Percentiles rank a stretch among this genome's conserved stretches.
Evolutionary conservation across 2,888 invertebrate genomes (phyloP).

Genomic region (Dyspetes luteomarginatus): DNA sequence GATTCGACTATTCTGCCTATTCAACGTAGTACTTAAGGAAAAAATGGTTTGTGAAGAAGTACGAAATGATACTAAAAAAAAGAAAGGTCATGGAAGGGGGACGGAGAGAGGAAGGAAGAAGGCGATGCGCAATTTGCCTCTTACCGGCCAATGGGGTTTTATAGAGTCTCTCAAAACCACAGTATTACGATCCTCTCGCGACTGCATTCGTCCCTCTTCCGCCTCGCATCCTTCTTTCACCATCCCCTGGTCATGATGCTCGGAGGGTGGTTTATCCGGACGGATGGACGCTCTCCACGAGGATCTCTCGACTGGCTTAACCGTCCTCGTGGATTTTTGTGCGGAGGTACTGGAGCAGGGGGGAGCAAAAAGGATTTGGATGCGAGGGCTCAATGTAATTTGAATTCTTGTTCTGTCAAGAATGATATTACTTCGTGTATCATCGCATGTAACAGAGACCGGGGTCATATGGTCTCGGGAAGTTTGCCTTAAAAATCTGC

Average conservation of each 20-base stretch:
- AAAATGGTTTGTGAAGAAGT: neutral
- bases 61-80: slow-evolving; percentile 2
- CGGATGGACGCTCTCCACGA: slow-evolving; percentile 36
- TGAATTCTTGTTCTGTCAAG: neutral
- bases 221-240: neutral
- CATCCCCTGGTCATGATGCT: slow-evolving; percentile 20
- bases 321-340: slow-evolving; percentile 9
- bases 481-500: too few species aligned
- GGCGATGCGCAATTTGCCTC: slow-evolving; percentile 50
- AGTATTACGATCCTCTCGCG: slow-evolving; percentile 32
- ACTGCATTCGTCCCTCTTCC: slow-evolving; percentile 43
- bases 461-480: too few species aligned
- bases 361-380: neutral
- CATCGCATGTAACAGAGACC: neutral
- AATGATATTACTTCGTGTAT: neutral
- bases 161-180: slow-evolving; percentile 47
- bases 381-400: slow-evolving; percentile 11
- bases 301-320: slow-evolving; percentile 37
- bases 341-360: neutral
- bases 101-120: slow-evolving; percentile 7
- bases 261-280: slow-evolving; percentile 28
- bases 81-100: neutral
- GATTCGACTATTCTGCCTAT: slow-evolving; percentile 1
- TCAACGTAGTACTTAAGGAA: neutral
- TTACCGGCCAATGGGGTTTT: slow-evolving; percentile 42